These are phyloP conservation scores for Neuroscelio doddi DNA, from an alignment of 2,888 invertebrate species.

Conservation along the genomic window DNA sequence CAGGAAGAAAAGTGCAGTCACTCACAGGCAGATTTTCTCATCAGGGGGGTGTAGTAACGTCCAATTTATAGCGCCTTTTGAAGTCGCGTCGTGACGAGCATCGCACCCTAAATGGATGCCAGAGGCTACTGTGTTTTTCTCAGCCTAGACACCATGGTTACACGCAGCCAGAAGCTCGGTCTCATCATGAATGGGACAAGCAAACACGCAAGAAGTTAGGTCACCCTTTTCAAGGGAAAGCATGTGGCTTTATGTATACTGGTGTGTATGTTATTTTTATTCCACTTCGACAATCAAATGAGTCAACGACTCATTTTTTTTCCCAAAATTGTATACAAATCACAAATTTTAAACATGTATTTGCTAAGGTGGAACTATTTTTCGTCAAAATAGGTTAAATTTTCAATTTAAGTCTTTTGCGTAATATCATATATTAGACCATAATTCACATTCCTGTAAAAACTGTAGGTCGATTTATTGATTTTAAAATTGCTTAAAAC, in stretches of 20 bases:
- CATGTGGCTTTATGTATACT: too few species aligned
- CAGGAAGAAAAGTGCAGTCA: conserved; percentile 20
- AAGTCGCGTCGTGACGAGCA: conserved; percentile 24
- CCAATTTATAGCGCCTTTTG: conserved; percentile 39
- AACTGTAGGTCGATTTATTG: too few species aligned
- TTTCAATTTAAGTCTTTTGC: too few species aligned
- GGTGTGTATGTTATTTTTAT: too few species aligned
- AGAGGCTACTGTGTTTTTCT: conserved; percentile 29
- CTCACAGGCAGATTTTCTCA: conserved; percentile 14
- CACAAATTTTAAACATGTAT: too few species aligned
- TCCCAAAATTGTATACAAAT: too few species aligned
- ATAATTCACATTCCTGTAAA: too few species aligned
- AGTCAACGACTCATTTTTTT: conserved; percentile 7
- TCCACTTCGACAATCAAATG: not conserved
- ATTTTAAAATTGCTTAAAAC: too few species aligned
- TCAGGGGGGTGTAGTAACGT: conserved; percentile 20
- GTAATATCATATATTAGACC: too few species aligned
- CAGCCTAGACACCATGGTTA: conserved; percentile 7
- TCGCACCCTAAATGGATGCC: conserved; percentile 36
- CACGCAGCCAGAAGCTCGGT: conserved; percentile 5
- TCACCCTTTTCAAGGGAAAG: not conserved
- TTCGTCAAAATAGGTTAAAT: too few species aligned
- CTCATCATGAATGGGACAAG: conserved; percentile 4
- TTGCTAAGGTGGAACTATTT: too few species aligned
- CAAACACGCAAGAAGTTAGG: not conserved